phyloP scores from a whole-genome alignment of 2,113 vertebrate genomes.

The Toxotes jaculatrix region DNA sequence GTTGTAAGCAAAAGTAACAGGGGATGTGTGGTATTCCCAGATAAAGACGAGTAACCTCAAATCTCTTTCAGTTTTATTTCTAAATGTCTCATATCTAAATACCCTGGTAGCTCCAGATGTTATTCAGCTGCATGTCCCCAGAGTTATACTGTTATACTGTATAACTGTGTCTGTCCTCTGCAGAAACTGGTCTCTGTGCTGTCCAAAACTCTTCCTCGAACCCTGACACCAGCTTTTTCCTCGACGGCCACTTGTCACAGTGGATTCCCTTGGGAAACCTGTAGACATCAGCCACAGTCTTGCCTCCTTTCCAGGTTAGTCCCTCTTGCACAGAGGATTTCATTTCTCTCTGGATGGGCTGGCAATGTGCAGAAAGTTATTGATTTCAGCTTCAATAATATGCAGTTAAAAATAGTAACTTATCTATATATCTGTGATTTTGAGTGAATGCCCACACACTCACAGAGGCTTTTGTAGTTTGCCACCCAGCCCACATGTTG shows the following conservation, averaged over 20 bases:
- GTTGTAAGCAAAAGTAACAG: background rate
- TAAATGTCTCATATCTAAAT: background rate
- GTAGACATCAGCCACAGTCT: background rate
- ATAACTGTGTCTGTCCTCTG: conserved; percentile 18
- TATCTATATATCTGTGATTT: conserved; percentile 10
- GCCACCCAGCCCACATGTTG: conserved; percentile 50
- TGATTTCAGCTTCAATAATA: conserved; percentile 15
- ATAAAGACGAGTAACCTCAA: background rate
- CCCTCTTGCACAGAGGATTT: background rate
- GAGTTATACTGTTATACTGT: conserved; percentile 20
- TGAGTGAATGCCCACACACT: conserved; percentile 47
- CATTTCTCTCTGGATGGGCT: background rate
- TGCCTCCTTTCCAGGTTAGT: conserved; percentile 14
- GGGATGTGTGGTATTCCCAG: background rate
- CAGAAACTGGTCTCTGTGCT: conserved; percentile 35
- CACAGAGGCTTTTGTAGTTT: conserved; percentile 21
- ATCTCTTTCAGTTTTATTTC: background rate
- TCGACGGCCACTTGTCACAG: conserved; percentile 16
- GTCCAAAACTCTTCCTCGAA: conserved; percentile 36
- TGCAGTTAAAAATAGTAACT: conserved; percentile 27
- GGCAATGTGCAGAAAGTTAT: background rate
- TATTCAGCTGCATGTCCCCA: background rate
- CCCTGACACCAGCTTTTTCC: conserved; percentile 23
- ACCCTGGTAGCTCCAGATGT: conserved; percentile 11
- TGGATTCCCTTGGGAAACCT: background rate